phyloP scores from a whole-genome alignment of 2,113 vertebrate genomes.

The Myxocyprinus asiaticus region DNA sequence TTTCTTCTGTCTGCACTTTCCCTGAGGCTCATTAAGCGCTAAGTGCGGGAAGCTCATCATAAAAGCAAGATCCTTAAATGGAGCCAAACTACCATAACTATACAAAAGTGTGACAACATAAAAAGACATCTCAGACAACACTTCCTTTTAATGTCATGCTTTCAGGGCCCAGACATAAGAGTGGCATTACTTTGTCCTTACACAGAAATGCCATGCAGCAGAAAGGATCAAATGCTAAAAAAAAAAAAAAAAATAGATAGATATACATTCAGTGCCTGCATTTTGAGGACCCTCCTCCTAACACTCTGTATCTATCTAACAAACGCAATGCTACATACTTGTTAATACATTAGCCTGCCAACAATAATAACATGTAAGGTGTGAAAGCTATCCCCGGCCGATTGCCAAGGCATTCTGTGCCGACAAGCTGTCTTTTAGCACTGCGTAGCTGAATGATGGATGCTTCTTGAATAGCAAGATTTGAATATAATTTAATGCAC shows the following conservation, averaged over 20 bases:
- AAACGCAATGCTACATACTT: constrained; percentile 49
- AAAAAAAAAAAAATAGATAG: constrained; percentile 33
- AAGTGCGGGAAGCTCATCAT: constrained; percentile 34
- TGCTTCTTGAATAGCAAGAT: constrained; percentile 30
- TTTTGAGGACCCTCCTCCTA: constrained; percentile 41
- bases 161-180: constrained; percentile 5
- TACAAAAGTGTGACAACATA: constrained; percentile 45
- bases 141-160: constrained; percentile 44
- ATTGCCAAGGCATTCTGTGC: constrained; percentile 47
- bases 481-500: neutral
- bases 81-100: constrained; percentile 19
- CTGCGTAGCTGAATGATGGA: constrained; percentile 40
- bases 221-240: constrained; percentile 27
- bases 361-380: constrained; percentile 53
- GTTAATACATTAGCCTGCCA: constrained; percentile 55
- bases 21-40: constrained; percentile 30
- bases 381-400: constrained; percentile 45
- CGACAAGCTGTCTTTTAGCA: constrained; percentile 50
- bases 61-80: constrained; percentile 40
- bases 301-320: constrained; percentile 27
- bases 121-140: constrained; percentile 16
- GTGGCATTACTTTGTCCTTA: constrained; percentile 30
- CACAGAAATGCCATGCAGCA: constrained; percentile 11
- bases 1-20: constrained; percentile 15
- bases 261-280: constrained; percentile 40